phyloP scores from a whole-genome alignment of 1,140 invertebrate species.

The Galleria mellonella region DNA sequence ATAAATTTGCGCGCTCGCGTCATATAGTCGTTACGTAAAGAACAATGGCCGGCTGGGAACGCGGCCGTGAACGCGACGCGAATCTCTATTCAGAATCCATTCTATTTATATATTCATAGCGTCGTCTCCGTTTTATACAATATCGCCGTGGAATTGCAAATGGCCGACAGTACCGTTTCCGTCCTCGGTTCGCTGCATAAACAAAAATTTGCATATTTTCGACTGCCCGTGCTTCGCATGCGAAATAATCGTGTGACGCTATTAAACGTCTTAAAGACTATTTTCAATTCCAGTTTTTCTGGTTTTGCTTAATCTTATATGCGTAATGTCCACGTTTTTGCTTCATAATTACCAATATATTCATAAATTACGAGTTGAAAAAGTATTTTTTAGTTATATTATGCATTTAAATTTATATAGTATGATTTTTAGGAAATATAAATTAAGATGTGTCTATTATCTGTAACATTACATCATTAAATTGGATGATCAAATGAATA shows the following conservation, averaged over 20 bases:
- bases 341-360: no score
- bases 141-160: constrained; percentile 56
- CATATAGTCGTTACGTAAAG: constrained; percentile 60
- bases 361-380: no score
- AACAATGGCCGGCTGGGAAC: constrained; percentile 64
- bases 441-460: no score
- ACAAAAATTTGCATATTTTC: constrained; percentile 47
- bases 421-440: no score
- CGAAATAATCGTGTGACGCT: constrained; percentile 4
- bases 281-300: constrained; percentile 4
- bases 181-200: constrained; percentile 29
- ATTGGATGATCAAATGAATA: no score
- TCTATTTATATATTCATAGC: constrained; percentile 58
- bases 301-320: background rate
- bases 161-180: constrained; percentile 46
- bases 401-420: no score
- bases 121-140: constrained; percentile 46
- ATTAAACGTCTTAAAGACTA: background rate
- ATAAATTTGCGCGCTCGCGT: constrained; percentile 35
- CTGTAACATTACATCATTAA: no score
- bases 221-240: constrained; percentile 4
- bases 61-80: constrained; percentile 59
- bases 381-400: no score
- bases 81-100: constrained; percentile 39
- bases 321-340: background rate